Conservation (phyloP, 1,140 invertebrate genomes). For the Drosophila burlai region DNA sequence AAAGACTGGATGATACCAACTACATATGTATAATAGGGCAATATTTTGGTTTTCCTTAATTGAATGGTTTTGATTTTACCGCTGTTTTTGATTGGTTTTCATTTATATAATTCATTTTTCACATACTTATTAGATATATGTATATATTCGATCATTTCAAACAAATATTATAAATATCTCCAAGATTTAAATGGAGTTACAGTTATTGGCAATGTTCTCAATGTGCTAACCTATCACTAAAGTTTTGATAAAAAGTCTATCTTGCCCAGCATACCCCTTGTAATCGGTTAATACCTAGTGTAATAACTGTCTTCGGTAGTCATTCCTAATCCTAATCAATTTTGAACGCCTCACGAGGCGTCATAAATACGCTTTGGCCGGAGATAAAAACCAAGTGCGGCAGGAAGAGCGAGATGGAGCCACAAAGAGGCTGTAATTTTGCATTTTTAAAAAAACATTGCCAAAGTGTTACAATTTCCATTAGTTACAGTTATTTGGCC, state of each 20-base stretch:
- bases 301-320: slow-evolving; percentile 46
- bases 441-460: slow-evolving; percentile 70
- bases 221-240: background rate
- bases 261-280: slow-evolving; percentile 3
- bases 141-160: too few relatives aligned
- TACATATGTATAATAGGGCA: background rate
- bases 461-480: slow-evolving; percentile 83
- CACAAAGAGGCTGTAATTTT: slow-evolving; percentile 27
- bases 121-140: too few relatives aligned
- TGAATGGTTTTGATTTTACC: background rate
- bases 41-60: background rate
- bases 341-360: slow-evolving; percentile 78
- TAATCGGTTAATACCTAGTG: background rate
- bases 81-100: background rate
- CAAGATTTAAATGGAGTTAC: background rate
- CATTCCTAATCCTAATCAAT: slow-evolving; percentile 77
- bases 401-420: slow-evolving; percentile 4
- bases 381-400: slow-evolving; percentile 39
- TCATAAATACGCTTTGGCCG: slow-evolving; percentile 70
- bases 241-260: background rate
- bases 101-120: background rate
- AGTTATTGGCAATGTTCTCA: background rate
- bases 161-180: background rate
- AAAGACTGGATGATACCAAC: slow-evolving; percentile 23
- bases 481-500: slow-evolving; percentile 81